phyloP scores from a whole-genome alignment of 1,140 invertebrate species.

The Holotrichia oblita region DNA sequence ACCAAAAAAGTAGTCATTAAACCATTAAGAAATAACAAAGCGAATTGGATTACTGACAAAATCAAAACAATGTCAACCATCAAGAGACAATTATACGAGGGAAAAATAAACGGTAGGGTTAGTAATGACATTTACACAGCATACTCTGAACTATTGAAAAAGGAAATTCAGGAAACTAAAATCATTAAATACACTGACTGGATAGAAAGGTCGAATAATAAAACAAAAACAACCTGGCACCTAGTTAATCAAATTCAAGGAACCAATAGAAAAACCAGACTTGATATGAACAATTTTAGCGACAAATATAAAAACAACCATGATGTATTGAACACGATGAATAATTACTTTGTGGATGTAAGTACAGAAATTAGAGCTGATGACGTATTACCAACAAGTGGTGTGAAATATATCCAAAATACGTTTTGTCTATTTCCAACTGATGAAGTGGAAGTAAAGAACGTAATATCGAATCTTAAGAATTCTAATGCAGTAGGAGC shows the following conservation, averaged over 20 bases:
- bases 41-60: constrained; percentile 12
- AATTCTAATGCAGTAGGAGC: constrained; percentile 46
- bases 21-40: not conserved
- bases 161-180: constrained; percentile 24
- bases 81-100: constrained; percentile 28
- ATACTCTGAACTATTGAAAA: not conserved
- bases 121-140: not conserved
- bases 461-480: not conserved
- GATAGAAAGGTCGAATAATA: constrained; percentile 23
- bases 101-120: not conserved
- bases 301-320: not conserved
- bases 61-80: not conserved
- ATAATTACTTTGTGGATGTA: constrained; percentile 27
- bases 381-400: not conserved
- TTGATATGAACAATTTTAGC: not conserved
- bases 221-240: constrained; percentile 23
- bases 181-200: not conserved
- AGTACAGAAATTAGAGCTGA: too few species aligned
- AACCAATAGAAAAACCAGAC: not conserved
- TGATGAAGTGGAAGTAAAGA: not conserved
- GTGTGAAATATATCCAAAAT: not conserved
- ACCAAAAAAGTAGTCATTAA: not conserved
- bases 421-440: constrained; percentile 1
- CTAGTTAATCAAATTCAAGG: constrained; percentile 1
- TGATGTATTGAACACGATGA: not conserved